A percentile compares a stretch with the other conserved stretches of the same genome.
These are phyloP conservation scores for Elephantulus edwardii DNA, from an alignment of 2,113 vertebrate species.

Conservation along the genomic window DNA sequence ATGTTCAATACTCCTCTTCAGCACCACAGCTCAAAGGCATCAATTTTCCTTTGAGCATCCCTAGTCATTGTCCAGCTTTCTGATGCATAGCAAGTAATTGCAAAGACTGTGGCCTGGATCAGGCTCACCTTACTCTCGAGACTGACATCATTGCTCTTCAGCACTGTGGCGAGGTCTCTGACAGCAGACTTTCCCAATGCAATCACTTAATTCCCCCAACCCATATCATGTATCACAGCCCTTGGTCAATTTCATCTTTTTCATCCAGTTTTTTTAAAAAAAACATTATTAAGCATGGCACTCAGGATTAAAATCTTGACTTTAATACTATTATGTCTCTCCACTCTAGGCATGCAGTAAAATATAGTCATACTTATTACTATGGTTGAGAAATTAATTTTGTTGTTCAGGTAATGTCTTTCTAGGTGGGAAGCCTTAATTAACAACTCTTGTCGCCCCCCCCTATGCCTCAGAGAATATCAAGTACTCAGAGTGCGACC, in stretches of 20 bases:
- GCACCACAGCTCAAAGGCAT: no score
- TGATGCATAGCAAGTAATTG: no score
- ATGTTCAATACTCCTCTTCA: no score
- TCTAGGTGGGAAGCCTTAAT: background rate
- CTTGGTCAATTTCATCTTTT: background rate
- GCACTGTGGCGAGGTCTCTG: no score
- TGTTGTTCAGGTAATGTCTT: background rate
- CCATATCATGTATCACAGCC: background rate
- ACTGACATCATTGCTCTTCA: no score
- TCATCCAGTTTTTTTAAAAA: background rate
- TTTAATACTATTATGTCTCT: background rate
- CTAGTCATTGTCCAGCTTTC: no score
- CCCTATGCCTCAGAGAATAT: background rate
- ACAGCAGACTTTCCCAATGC: no score
- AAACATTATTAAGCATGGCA: background rate
- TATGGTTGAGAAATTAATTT: conserved; percentile 21
- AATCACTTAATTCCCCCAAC: no score
- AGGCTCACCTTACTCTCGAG: no score
- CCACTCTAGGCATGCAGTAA: background rate
- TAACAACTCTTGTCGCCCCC: background rate
- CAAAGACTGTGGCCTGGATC: no score
- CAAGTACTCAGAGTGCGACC: background rate
- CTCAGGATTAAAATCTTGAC: background rate
- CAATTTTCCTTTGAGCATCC: no score
- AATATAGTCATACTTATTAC: background rate